Evolutionary conservation across 2,113 vertebrate genomes (phyloP).

Genomic region (Chloroceryle aenea): DNA sequence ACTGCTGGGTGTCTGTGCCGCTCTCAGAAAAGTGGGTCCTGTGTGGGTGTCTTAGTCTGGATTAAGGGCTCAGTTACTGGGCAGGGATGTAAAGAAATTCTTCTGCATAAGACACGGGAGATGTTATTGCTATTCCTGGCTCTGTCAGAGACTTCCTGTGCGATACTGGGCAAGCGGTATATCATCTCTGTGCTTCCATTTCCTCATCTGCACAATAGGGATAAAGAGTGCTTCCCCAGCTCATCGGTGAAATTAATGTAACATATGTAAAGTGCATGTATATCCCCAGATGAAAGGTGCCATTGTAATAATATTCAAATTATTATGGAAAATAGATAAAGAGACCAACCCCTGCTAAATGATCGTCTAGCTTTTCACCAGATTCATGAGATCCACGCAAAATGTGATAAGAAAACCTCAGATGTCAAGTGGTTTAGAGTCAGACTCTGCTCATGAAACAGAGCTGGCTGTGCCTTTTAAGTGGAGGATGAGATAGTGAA

Average conservation of each 20-base stretch:
- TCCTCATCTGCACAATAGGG: slow-evolving; percentile 64
- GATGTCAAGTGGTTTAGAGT: slow-evolving; percentile 68
- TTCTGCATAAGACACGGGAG: slow-evolving; percentile 65
- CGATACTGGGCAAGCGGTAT: slow-evolving; percentile 43
- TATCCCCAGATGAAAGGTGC: slow-evolving; percentile 71
- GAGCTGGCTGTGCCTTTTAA: slow-evolving; percentile 59
- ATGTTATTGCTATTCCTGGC: slow-evolving; percentile 66
- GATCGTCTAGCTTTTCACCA: slow-evolving; percentile 63
- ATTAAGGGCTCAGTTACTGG: slow-evolving; percentile 64
- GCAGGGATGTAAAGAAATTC: slow-evolving; percentile 45
- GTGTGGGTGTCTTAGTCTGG: slow-evolving; percentile 59
- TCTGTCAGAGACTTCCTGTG: slow-evolving; percentile 65
- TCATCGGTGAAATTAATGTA: slow-evolving; percentile 68
- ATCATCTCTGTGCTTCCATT: slow-evolving; percentile 61
- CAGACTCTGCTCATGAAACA: slow-evolving; percentile 38
- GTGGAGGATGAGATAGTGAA: slow-evolving; percentile 44
- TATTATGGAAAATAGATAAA: slow-evolving; percentile 71
- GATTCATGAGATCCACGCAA: slow-evolving; percentile 64
- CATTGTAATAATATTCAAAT: slow-evolving; percentile 74
- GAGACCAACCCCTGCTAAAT: slow-evolving; percentile 57
- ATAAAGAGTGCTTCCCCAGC: slow-evolving; percentile 69
- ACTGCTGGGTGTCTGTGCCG: background rate
- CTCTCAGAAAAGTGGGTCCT: slow-evolving; percentile 22
- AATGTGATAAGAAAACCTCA: slow-evolving; percentile 67
- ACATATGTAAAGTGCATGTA: slow-evolving; percentile 72